phyloP scores from a whole-genome alignment of 2,888 invertebrate species.

The Psococerastis gibbosa region DNA sequence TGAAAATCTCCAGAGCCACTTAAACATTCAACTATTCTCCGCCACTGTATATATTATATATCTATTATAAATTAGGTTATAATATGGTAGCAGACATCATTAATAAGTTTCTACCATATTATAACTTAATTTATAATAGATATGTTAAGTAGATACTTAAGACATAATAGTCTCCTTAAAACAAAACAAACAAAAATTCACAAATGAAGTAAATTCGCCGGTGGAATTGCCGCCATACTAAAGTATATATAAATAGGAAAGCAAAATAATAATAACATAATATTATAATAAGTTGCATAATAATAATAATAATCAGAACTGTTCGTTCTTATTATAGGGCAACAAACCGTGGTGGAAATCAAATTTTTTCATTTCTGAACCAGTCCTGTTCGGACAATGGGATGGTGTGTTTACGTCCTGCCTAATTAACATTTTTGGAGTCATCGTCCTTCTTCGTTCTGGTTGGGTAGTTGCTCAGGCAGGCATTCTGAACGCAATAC shows the following conservation, averaged over 20 bases:
- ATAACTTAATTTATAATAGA: too few species aligned
- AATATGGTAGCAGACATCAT: too few species aligned
- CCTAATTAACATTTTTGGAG: conserved; percentile 93
- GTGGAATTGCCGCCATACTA: neutral
- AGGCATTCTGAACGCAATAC: conserved; percentile 57
- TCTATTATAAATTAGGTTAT: too few species aligned
- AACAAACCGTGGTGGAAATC: conserved; percentile 90
- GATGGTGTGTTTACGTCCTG: conserved; percentile 97
- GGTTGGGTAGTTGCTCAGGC: conserved; percentile 96
- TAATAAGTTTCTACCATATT: too few species aligned
- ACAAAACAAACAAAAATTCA: too few species aligned
- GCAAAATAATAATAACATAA: neutral
- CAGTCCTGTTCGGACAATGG: conserved; percentile 91
- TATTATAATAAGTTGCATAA: too few species aligned
- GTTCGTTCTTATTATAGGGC: conserved; percentile 30
- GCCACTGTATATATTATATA: too few species aligned
- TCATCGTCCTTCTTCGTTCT: conserved; percentile 87
- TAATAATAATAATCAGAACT: neutral
- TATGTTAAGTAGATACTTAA: too few species aligned
- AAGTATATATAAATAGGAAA: neutral
- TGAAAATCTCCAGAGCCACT: too few species aligned
- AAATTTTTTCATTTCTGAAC: conserved; percentile 90
- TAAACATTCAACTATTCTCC: too few species aligned
- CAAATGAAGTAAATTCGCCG: too few species aligned
- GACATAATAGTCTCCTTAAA: too few species aligned